Percentiles rank a stretch among this genome's conserved stretches.
Evolutionary conservation across 2,113 vertebrate species (phyloP).

Genomic region (Raphicerus campestris): DNA sequence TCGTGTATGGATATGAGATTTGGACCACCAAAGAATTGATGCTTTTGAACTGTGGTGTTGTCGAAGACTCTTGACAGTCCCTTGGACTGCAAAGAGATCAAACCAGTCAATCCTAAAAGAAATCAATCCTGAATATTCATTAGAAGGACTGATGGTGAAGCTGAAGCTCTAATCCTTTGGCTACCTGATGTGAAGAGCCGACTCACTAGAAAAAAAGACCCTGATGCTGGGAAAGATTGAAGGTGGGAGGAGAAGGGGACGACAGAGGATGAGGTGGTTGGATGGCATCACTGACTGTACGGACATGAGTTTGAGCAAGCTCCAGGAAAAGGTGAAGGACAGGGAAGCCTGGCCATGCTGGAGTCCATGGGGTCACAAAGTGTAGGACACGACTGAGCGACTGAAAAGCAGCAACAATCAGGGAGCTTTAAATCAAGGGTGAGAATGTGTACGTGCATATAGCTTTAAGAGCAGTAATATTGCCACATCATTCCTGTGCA

Average conservation of each 20-base stretch:
- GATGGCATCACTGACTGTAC: neutral
- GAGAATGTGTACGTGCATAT: neutral
- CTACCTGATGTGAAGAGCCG: neutral
- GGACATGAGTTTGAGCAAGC: neutral
- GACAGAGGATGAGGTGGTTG: neutral
- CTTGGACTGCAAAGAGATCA: neutral
- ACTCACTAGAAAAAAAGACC: neutral
- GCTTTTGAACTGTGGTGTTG: neutral
- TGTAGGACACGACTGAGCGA: rapidly evolving
- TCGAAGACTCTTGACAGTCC: neutral
- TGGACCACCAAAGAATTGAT: neutral
- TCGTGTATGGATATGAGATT: neutral
- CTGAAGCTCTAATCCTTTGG: neutral
- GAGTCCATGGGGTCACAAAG: neutral
- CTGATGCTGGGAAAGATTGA: neutral
- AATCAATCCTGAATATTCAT: neutral
- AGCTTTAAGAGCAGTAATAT: neutral
- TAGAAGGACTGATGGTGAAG: neutral
- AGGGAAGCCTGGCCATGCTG: neutral
- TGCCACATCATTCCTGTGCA: neutral
- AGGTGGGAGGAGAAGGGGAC: neutral
- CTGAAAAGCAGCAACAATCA: neutral
- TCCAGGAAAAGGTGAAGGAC: neutral
- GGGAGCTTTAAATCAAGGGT: neutral
- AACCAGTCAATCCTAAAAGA: neutral